Evolutionary conservation across 2,888 invertebrate species (phyloP).

Genomic region (Stenoptilia bipunctidactyla): DNA sequence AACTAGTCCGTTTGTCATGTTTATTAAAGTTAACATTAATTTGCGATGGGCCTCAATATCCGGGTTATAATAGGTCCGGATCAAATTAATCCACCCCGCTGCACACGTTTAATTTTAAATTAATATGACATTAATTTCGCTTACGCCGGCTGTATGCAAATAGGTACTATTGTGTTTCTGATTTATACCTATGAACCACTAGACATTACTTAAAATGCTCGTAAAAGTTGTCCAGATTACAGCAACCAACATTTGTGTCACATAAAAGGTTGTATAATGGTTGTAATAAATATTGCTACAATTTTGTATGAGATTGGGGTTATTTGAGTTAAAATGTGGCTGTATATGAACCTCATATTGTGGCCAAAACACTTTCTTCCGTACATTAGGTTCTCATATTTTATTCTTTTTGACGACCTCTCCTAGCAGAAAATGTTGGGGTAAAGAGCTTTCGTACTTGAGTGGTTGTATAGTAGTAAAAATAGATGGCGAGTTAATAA

Average conservation of each 20-base stretch:
- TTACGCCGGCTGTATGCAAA: conserved; percentile 19
- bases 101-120: conserved; percentile 33
- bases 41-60: background rate
- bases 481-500: too few species aligned
- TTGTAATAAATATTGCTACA: conserved; percentile 7
- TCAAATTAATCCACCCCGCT: background rate
- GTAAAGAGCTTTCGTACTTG: too few species aligned
- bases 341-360: background rate
- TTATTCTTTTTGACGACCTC: background rate
- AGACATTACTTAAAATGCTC: conserved; percentile 37
- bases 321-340: background rate
- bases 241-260: conserved; percentile 4
- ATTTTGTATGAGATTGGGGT: conserved; percentile 3
- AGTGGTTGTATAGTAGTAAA: too few species aligned
- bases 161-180: conserved; percentile 14
- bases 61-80: background rate
- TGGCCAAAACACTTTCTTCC: background rate
- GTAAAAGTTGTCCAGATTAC: conserved; percentile 1
- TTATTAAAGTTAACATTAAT: too few species aligned
- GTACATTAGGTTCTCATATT: background rate
- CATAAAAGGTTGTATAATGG: conserved; percentile 7
- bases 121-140: conserved; percentile 38
- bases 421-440: background rate
- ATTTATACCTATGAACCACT: conserved; percentile 20
- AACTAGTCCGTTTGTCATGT: too few species aligned